A percentile compares a stretch with the other conserved stretches of the same genome.
phyloP scores from a whole-genome alignment of 2,888 invertebrate genomes.

The Orgyia antiqua region DNA sequence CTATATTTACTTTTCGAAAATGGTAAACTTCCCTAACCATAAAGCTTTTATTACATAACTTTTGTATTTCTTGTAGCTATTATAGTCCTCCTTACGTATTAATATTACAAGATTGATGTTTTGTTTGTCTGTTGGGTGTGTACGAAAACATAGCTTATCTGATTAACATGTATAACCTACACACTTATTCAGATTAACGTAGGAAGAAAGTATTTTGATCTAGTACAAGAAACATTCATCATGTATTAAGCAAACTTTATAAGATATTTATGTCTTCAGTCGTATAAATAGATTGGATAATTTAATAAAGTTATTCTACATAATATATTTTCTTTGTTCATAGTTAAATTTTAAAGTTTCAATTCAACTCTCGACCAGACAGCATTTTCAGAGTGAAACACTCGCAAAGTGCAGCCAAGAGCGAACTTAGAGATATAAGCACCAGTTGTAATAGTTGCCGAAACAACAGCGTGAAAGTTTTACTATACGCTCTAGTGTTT shows the following conservation, averaged over 20 bases:
- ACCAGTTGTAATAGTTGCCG: slow-evolving; percentile 38
- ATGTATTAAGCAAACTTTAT: too few species aligned
- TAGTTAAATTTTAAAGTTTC: slow-evolving; percentile 31
- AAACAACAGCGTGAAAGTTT: slow-evolving; percentile 57
- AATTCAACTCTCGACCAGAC: slow-evolving; percentile 35
- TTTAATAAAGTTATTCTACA: slow-evolving; percentile 1
- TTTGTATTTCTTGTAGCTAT: too few species aligned
- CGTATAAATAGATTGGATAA: too few species aligned
- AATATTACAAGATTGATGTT: slow-evolving; percentile 3
- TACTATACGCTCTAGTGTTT: slow-evolving; percentile 24
- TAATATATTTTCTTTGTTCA: slow-evolving; percentile 16
- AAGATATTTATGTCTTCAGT: too few species aligned
- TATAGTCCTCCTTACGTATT: too few species aligned
- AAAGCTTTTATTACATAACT: too few species aligned
- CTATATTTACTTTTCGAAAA: too few species aligned
- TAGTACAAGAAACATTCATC: slow-evolving; percentile 1
- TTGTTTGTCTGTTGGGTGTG: slow-evolving; percentile 4
- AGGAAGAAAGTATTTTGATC: not conserved
- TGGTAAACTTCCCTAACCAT: too few species aligned
- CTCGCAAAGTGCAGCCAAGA: slow-evolving; percentile 46
- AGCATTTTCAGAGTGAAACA: slow-evolving; percentile 50
- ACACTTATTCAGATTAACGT: slow-evolving; percentile 2
- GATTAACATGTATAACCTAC: slow-evolving; percentile 5
- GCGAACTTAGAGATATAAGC: slow-evolving; percentile 38
- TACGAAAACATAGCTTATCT: slow-evolving; percentile 5